Conservation (phyloP, 2,797 vertebrate species). For the Taeniopygia guttata region DNA sequence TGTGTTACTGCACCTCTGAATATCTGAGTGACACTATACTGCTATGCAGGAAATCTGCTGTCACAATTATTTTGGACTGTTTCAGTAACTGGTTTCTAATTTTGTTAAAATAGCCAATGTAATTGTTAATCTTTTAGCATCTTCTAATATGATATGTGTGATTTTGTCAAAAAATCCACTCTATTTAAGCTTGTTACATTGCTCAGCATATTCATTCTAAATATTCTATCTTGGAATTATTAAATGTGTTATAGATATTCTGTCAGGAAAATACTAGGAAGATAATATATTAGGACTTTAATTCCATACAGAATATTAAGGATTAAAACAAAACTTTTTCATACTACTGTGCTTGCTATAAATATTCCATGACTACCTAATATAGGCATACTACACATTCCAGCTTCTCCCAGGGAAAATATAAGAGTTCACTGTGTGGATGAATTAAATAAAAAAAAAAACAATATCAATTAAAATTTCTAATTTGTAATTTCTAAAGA, state of each 20-base stretch:
- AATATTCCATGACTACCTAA: not conserved
- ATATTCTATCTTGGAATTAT: not conserved
- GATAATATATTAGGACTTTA: not conserved
- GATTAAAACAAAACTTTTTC: not conserved
- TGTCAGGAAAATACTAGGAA: not conserved
- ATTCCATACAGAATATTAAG: not conserved
- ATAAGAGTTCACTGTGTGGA: not conserved
- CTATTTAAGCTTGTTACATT: not conserved
- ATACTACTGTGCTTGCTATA: not conserved
- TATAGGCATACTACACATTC: not conserved
- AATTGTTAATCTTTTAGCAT: not conserved
- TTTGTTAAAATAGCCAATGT: not conserved
- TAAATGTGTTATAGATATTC: not conserved
- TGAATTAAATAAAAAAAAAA: not conserved
- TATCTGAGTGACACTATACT: not conserved
- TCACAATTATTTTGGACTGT: not conserved
- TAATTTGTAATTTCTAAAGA: not conserved
- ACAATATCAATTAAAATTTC: no score
- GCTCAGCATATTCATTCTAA: not conserved
- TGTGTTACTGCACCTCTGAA: not conserved
- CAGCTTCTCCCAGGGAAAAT: not conserved
- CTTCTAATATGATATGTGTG: not conserved
- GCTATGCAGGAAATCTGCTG: not conserved
- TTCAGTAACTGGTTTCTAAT: not conserved
- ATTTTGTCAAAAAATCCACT: not conserved